phyloP scores from a whole-genome alignment of 1,140 invertebrate species.

The Drosophila melanogaster region Release_6_plus_ISO1_MT NT_033779.5:12381501-12382000 shows the following conservation, averaged over 20 bases:
- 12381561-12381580: constrained; percentile 76
- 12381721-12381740: constrained; percentile 23
- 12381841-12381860: constrained; percentile 28
- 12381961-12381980: not conserved
- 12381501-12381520: too few relatives aligned
- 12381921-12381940: constrained; percentile 69
- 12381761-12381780: constrained; percentile 62
- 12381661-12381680: constrained; percentile 14
- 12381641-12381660: constrained; percentile 18
- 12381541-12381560: constrained; percentile 75
- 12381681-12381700: constrained; percentile 50
- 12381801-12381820: constrained; percentile 48
- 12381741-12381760: constrained; percentile 35
- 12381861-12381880: constrained; percentile 11
- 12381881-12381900: constrained; percentile 54
- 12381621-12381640: constrained; percentile 51
- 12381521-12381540: constrained; percentile 7
- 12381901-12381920: constrained; percentile 52
- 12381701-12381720: constrained; percentile 64
- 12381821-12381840: constrained; percentile 45
- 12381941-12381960: constrained; percentile 44
- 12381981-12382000: not conserved
- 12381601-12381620: constrained; percentile 61
- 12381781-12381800: constrained; percentile 47
- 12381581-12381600: constrained; percentile 56